These are phyloP conservation scores for Coelogynopora nodosa DNA, from an alignment of 2,888 invertebrate species.

Conservation along the genomic window DNA sequence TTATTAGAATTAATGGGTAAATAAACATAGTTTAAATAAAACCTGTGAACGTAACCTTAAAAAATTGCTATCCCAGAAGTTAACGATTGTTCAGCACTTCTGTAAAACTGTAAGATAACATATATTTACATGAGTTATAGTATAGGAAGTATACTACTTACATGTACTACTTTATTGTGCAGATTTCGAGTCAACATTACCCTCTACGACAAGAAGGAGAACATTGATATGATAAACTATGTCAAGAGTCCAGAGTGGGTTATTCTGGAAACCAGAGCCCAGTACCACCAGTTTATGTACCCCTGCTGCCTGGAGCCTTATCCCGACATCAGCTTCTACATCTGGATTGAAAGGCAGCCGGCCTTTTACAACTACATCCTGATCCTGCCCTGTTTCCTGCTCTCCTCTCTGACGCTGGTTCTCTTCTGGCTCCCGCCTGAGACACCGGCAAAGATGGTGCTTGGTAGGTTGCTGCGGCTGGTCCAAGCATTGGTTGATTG, in stretches of 20 bases:
- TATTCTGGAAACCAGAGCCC: conserved; percentile 25
- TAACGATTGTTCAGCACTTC: too few species aligned
- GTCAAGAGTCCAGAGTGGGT: conserved; percentile 45
- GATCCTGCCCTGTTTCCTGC: conserved; percentile 48
- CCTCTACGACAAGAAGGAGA: conserved; percentile 42
- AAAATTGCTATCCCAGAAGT: too few species aligned
- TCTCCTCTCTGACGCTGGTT: conserved; percentile 49
- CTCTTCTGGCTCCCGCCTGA: conserved; percentile 49
- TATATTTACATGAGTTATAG: too few species aligned
- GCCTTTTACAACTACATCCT: conserved; percentile 49
- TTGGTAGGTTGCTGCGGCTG: conserved; percentile 47
- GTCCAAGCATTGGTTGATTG: not conserved
- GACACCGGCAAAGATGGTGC: conserved; percentile 48
- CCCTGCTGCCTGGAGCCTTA: conserved; percentile 46
- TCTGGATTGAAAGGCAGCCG: conserved; percentile 44
- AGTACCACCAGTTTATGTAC: conserved; percentile 16
- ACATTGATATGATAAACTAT: conserved; percentile 38
- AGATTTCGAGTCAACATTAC: conserved; percentile 42
- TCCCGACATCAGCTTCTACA: conserved; percentile 44
- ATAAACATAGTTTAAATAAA: too few species aligned
- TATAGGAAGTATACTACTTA: too few species aligned
- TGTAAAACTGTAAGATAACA: too few species aligned
- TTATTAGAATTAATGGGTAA: too few species aligned
- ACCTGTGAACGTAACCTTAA: too few species aligned
- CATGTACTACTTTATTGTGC: too few species aligned